phyloP scores from a whole-genome alignment of 2,888 invertebrate genomes.

The Leucophora obtusa region DNA sequence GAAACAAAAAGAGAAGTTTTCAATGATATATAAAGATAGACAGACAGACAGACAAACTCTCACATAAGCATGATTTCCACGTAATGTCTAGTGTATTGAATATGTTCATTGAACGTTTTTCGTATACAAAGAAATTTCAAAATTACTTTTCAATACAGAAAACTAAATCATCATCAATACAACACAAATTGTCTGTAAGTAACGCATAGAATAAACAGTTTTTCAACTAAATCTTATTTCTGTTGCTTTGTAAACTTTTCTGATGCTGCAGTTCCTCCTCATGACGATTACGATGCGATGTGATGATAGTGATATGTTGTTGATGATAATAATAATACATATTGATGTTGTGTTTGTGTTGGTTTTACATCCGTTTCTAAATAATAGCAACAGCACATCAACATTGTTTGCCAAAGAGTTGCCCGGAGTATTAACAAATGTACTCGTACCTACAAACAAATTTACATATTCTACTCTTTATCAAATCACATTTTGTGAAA shows the following conservation, averaged over 20 bases:
- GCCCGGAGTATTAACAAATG: conserved; percentile 20
- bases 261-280: conserved; percentile 26
- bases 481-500: conserved; percentile 18
- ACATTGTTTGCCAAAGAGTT: conserved; percentile 29
- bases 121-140: conserved; percentile 32
- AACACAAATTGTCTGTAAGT: conserved; percentile 47
- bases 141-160: conserved; percentile 46
- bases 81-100: conserved; percentile 4
- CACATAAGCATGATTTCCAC: neutral
- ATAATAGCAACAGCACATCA: conserved; percentile 25
- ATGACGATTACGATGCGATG: conserved; percentile 2
- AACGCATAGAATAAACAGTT: conserved; percentile 27
- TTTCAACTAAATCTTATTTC: conserved; percentile 12
- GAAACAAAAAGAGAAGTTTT: conserved; percentile 44
- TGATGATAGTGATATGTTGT: neutral
- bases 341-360: conserved; percentile 12
- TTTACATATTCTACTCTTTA: conserved; percentile 9
- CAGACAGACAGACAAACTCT: conserved; percentile 10
- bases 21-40: conserved; percentile 10
- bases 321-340: neutral
- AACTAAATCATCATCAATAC: conserved; percentile 43
- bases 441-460: neutral
- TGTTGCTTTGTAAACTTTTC: neutral
- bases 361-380: conserved; percentile 21
- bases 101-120: neutral